These are phyloP conservation scores for Nesoenas mayeri DNA, from an alignment of 2,113 vertebrate species.

Conservation along the genomic window DNA sequence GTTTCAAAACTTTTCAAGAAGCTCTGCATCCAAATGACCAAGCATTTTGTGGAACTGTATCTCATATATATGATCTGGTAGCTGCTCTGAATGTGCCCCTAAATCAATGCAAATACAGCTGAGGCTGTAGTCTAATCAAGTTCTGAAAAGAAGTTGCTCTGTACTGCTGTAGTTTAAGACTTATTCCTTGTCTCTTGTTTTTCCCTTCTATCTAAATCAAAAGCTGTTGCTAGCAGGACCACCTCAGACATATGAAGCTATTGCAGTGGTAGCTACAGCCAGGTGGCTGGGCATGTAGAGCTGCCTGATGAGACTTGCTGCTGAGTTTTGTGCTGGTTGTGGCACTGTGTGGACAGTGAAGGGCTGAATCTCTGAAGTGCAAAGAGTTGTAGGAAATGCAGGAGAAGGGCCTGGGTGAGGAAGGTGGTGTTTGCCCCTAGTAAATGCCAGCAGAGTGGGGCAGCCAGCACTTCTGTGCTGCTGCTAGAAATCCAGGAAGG, in stretches of 20 bases:
- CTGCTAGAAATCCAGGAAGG: not conserved
- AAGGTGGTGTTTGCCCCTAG: not conserved
- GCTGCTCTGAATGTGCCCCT: not conserved
- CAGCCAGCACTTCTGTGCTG: not conserved
- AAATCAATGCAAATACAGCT: not conserved
- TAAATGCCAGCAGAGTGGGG: not conserved
- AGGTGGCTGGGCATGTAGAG: not conserved
- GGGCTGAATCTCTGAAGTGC: too few species aligned
- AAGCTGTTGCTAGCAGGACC: not conserved
- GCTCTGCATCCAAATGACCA: not conserved
- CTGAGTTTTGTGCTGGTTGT: not conserved
- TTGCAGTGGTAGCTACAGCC: not conserved
- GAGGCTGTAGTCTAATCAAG: not conserved
- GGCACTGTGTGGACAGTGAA: not conserved
- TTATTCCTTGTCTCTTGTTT: not conserved
- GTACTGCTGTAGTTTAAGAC: not conserved
- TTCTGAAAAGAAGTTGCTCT: not conserved
- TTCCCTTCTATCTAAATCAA: not conserved
- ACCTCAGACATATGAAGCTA: rapidly evolving
- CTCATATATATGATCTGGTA: not conserved
- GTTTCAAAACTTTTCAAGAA: not conserved
- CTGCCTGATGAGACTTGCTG: not conserved
- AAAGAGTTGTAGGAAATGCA: not conserved
- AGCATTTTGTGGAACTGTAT: not conserved
- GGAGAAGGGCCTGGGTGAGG: not conserved